Evolutionary conservation across 2,113 vertebrate genomes (phyloP).

Genomic region (Cettia cetti): DNA sequence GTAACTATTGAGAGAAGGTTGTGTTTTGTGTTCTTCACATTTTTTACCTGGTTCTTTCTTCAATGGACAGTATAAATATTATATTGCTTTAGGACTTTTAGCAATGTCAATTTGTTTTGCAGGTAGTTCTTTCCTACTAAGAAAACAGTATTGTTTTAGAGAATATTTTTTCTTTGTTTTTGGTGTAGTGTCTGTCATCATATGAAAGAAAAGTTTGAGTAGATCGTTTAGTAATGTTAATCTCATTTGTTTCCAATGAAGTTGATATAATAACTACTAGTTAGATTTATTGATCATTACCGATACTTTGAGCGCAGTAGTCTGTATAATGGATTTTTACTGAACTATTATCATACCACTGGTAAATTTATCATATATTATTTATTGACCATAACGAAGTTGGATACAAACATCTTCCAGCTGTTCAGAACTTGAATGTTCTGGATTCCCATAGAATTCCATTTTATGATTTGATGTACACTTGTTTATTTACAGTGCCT

Average conservation of each 20-base stretch:
- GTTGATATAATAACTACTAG: background rate
- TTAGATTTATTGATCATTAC: background rate
- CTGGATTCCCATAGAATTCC: background rate
- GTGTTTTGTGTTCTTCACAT: background rate
- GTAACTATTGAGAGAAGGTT: background rate
- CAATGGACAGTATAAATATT: background rate
- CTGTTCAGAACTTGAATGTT: background rate
- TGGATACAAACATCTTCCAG: background rate
- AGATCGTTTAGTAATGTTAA: background rate
- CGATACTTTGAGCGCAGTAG: constrained; percentile 36
- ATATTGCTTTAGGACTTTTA: background rate
- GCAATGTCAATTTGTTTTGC: background rate
- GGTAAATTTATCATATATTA: background rate
- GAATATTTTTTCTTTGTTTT: background rate
- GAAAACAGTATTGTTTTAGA: background rate
- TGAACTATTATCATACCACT: background rate
- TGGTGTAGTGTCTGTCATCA: background rate
- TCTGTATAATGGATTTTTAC: constrained; percentile 27
- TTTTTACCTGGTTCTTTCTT: background rate
- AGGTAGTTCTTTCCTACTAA: background rate
- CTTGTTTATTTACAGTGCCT: background rate
- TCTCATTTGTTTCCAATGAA: background rate
- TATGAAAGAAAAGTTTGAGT: background rate
- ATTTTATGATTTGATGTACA: background rate
- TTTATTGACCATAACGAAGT: background rate